Evolutionary conservation across 1,140 invertebrate genomes (phyloP), one percentile per base, ranked within the genome.

Genomic region (Armadillidium nasatum): DNA sequence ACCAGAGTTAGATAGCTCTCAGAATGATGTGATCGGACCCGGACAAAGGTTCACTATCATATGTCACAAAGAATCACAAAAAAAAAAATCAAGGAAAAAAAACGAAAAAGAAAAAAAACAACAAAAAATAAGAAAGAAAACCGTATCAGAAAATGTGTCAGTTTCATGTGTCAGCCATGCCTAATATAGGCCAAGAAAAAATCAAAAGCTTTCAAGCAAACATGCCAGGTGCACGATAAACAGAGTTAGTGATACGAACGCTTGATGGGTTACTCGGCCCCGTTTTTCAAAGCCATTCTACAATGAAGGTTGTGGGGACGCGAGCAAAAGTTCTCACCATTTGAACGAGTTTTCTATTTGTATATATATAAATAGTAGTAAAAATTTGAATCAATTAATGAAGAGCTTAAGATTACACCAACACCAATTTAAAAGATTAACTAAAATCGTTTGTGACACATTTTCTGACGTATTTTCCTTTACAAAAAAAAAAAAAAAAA

Each of bases 241-340:
- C 72, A 76, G 76, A 80, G 76, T 78, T 78, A 77, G 79, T 81
- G 79, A 73, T 75, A 81, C 44, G 68, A 68, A 54, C 60, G 45
- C 45, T 23, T 73, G 45, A 73, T 44, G 68, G 45, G 73, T 45
- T 33, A 50, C 67, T 71, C 68, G 74, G 69, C 77, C 77, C 72
- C 75, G 73, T 76, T 73, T 70, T 75, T 77, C 76, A 77, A 73
- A 77, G 78, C 76, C 78, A 74, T 74, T 75, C 76, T 77, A 79
- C 78, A 67, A 74, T 75, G 77, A 75, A 77, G 66, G 50, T 75
- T 75, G 23, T 77, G 79, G 79, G 79, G 76, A 78, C 77, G 72
- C 77, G 76, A 77, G 77, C 79, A 81, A 81, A 81, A 81, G 79
- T 81, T 81, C 79, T 81, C 79, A 81, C 79, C 79, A 77, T 45